These are phyloP conservation scores for Paedocypris micromegethes DNA, from an alignment of 2,797 vertebrate genomes.

Conservation along the genomic window DNA sequence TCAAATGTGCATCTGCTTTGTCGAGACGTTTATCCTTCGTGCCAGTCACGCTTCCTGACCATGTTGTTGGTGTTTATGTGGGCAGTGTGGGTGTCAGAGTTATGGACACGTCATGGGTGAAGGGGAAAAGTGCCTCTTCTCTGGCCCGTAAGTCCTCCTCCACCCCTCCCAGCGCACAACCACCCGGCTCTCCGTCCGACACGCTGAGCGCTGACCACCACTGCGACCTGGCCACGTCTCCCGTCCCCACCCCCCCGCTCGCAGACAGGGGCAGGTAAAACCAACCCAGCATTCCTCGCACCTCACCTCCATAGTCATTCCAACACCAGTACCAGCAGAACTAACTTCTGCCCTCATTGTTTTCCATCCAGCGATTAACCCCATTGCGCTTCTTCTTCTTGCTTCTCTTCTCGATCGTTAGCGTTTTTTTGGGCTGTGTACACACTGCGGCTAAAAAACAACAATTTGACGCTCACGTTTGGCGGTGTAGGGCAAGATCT, in stretches of 20 bases:
- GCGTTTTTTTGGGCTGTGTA: conserved; percentile 10
- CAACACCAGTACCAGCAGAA: background rate
- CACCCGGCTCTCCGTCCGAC: conserved; percentile 76
- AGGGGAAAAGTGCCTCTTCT: conserved; percentile 84
- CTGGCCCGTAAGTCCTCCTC: conserved; percentile 79
- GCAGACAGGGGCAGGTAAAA: conserved; percentile 84
- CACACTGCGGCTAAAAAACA: conserved; percentile 17
- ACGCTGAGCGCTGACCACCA: conserved; percentile 81
- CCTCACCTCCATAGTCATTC: conserved; percentile 46
- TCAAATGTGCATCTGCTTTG: too few relatives aligned
- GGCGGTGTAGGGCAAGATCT: too few relatives aligned
- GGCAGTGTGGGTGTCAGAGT: conserved; percentile 96
- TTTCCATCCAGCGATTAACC: conserved; percentile 10
- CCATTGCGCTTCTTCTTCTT: conserved; percentile 27
- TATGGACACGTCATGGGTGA: conserved; percentile 98
- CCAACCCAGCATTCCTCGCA: conserved; percentile 9
- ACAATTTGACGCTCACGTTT: too few relatives aligned
- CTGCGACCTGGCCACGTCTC: conserved; percentile 69
- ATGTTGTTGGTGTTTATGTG: conserved; percentile 38
- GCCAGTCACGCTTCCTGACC: too few relatives aligned
- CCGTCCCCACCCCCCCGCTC: conserved; percentile 75
- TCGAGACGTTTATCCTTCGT: too few relatives aligned
- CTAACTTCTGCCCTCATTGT: conserved; percentile 9
- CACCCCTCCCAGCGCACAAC: conserved; percentile 79
- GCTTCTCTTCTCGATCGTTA: conserved; percentile 26